Evolutionary conservation across 2,888 invertebrate species (phyloP), one percentile per base, ranked within the genome.

Genomic region (Troides aeacus): DNA sequence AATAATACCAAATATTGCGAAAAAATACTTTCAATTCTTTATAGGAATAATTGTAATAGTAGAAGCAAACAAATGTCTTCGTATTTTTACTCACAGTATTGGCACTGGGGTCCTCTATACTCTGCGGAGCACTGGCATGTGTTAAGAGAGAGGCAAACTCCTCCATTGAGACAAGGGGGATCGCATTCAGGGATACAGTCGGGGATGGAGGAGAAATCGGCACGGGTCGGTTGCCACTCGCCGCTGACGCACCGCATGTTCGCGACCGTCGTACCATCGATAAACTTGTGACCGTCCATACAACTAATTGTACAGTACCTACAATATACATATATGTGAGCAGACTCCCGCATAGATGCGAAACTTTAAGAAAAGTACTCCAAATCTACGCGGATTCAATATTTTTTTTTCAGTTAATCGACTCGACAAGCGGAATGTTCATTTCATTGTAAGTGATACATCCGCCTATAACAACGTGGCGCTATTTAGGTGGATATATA

Each of bases 161-260:
- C 98, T 0, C 96, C 97, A 80, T 98, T 97, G 71, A 93, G 82
- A 79, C 98, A 98, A 0, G 95, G 93, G 0, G 97, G 97, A 66
- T 76, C 77, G 75, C 87, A 94, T 85, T 92, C 93, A 87, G 96
- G 95, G 85, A 91, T 80, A 80, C 97, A 97, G 83, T 97, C 95
- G 0, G 96, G 96, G 21, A 96, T 88, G 7, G 93, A 85, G 0
- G 89, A 80, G 85, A 95, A 93, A 72, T 95, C 95, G 0, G 93
- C 84, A n/a, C 95, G 93, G 0, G 94, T 90, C 4, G 96, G 95
- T 39, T 92, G 83, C 97, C 97, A 97, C 71, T 93, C 89, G 0
- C 96, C 97, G 73, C 95, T 93, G 65, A 93, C 90, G 77, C 97
- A 97, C 0, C 92, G 87, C 83, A 96, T 89, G 79, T 95, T 96